These are phyloP conservation scores for Yponomeuta malinellus DNA, from an alignment of 2,888 invertebrate species.

Conservation along the genomic window DNA sequence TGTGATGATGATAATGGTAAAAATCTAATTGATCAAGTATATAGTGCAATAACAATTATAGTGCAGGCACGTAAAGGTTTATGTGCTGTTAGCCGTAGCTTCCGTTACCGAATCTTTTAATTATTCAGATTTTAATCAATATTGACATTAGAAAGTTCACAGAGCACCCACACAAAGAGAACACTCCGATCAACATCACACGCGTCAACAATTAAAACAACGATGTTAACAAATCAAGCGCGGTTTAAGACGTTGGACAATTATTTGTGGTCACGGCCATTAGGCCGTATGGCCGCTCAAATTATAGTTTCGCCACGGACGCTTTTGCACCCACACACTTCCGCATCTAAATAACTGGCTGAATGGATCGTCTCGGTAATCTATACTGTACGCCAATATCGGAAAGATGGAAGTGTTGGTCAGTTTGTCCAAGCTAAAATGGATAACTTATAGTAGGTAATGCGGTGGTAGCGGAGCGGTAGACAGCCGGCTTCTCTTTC, in stretches of 20 bases:
- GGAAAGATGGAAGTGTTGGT: neutral
- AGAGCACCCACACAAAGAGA: neutral
- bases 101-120: too few species aligned
- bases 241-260: slow-evolving; percentile 35
- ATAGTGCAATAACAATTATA: too few species aligned
- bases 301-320: slow-evolving; percentile 72
- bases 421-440: neutral
- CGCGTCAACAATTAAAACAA: slow-evolving; percentile 66
- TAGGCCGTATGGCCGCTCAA: slow-evolving; percentile 56
- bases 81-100: too few species aligned
- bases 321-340: slow-evolving; percentile 74
- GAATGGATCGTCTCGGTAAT: slow-evolving; percentile 26
- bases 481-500: too few species aligned
- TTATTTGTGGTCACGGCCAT: slow-evolving; percentile 63
- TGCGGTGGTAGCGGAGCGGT: too few species aligned
- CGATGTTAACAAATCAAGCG: slow-evolving; percentile 5
- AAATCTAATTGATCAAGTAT: too few species aligned
- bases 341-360: slow-evolving; percentile 58
- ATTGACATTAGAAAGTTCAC: slow-evolving; percentile 8
- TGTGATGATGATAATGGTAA: too few species aligned
- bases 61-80: too few species aligned
- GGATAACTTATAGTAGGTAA: too few species aligned
- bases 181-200: slow-evolving; percentile 27
- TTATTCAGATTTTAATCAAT: neutral
- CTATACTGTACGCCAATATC: neutral